phyloP scores from a whole-genome alignment of 2,113 vertebrate genomes.

The Urocynchramus pylzowi region DNA sequence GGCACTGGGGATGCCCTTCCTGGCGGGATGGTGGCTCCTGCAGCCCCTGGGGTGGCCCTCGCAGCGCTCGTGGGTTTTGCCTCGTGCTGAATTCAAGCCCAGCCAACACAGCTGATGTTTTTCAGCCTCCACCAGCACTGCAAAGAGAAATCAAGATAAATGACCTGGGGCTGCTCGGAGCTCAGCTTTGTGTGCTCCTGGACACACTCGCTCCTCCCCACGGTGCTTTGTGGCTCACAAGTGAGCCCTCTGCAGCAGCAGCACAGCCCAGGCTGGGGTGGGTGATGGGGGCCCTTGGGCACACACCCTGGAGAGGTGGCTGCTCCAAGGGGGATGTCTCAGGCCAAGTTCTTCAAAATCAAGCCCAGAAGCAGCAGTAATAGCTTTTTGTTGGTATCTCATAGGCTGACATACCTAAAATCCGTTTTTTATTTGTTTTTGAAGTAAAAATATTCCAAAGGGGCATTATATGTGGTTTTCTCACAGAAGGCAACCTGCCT shows the following conservation, averaged over 20 bases:
- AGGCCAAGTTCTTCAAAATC: not conserved
- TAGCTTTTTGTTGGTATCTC: not conserved
- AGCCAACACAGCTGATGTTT: constrained; percentile 15
- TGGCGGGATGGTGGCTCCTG: not conserved
- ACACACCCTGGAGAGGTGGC: too few species aligned
- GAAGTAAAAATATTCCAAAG: not conserved
- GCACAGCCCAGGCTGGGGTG: not conserved
- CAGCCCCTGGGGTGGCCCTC: not conserved
- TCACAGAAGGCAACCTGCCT: constrained; percentile 42
- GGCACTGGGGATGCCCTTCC: not conserved
- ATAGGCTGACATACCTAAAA: not conserved
- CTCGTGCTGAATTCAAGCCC: constrained; percentile 26
- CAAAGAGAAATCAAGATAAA: constrained; percentile 63
- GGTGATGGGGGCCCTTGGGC: not conserved
- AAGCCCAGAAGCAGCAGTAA: not conserved
- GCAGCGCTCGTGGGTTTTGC: not conserved
- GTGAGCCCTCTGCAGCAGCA: not conserved
- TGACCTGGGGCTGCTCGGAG: not conserved
- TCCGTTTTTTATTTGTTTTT: not conserved
- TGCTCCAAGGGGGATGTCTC: not conserved
- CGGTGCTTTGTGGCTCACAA: not conserved
- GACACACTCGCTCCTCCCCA: not conserved
- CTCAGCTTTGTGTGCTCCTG: not conserved
- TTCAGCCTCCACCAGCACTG: constrained; percentile 15
- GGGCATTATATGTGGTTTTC: not conserved